Evolutionary conservation across 2,888 invertebrate species (phyloP).

Genomic region (Ecliptopera silaceata): DNA sequence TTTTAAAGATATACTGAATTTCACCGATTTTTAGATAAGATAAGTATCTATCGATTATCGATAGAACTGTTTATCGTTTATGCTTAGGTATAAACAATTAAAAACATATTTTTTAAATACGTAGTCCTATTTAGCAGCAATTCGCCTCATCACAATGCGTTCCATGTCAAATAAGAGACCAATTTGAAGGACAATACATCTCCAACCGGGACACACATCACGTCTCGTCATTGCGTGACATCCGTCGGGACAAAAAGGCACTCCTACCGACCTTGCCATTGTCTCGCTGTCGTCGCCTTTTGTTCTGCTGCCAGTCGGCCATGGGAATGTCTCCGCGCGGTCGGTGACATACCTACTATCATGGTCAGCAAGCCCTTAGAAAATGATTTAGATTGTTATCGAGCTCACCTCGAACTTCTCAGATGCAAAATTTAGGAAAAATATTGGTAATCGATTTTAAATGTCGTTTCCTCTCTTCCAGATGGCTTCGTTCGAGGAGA

Average conservation of each 20-base stretch:
- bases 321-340: slow-evolving; percentile 19
- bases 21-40: too few species aligned
- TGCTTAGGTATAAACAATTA: too few species aligned
- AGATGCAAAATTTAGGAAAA: too few species aligned
- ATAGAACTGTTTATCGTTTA: too few species aligned
- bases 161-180: slow-evolving; percentile 9
- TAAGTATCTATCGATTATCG: too few species aligned
- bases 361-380: slow-evolving; percentile 3
- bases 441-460: slow-evolving; percentile 4
- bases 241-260: slow-evolving; percentile 59
- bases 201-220: slow-evolving; percentile 17
- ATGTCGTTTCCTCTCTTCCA: slow-evolving; percentile 64
- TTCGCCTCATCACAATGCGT: background rate
- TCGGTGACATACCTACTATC: slow-evolving; percentile 19
- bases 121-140: too few species aligned
- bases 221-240: slow-evolving; percentile 45
- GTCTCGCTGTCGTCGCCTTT: slow-evolving; percentile 43
- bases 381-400: slow-evolving; percentile 3
- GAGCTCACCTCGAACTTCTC: background rate
- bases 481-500: slow-evolving; percentile 87
- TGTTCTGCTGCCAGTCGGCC: slow-evolving; percentile 12
- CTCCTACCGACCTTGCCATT: slow-evolving; percentile 62
- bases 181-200: slow-evolving; percentile 24
- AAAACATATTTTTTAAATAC: too few species aligned
- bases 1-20: too few species aligned